Evolutionary conservation across 2,888 invertebrate genomes (phyloP).

Genomic region (Papilio elwesi): DNA sequence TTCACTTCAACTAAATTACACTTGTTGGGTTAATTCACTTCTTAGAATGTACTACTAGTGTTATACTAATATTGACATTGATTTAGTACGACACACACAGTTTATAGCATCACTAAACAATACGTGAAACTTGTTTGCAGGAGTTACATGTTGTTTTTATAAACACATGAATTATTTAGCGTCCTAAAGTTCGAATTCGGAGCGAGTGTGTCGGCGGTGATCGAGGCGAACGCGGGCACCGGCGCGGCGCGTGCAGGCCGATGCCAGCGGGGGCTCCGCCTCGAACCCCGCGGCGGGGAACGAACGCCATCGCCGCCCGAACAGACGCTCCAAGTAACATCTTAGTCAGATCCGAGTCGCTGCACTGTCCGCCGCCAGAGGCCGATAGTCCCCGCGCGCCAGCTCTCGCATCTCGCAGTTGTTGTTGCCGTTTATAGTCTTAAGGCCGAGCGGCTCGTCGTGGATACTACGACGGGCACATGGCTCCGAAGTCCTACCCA

Average conservation of each 20-base stretch:
- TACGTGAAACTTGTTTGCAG: constrained; percentile 57
- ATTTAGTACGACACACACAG: constrained; percentile 48
- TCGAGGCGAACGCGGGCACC: constrained; percentile 74
- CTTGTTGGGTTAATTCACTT: constrained; percentile 55
- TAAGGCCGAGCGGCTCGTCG: constrained; percentile 83
- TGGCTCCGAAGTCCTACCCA: constrained; percentile 79
- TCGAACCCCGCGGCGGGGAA: constrained; percentile 76
- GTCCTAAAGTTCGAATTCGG: constrained; percentile 78
- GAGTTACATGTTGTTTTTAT: not conserved
- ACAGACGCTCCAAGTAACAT: constrained; percentile 89
- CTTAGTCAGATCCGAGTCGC: constrained; percentile 89
- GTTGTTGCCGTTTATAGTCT: constrained; percentile 89
- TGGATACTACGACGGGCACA: constrained; percentile 72
- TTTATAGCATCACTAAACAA: constrained; percentile 56
- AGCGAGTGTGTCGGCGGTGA: constrained; percentile 79
- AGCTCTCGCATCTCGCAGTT: constrained; percentile 92
- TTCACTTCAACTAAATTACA: constrained; percentile 61
- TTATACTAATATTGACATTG: constrained; percentile 53
- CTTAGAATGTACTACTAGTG: constrained; percentile 42
- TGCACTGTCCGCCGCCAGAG: constrained; percentile 79
- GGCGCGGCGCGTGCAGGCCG: constrained; percentile 54
- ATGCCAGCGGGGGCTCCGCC: constrained; percentile 64
- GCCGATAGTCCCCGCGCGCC: constrained; percentile 81
- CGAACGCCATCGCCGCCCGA: constrained; percentile 85
- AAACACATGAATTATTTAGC: constrained; percentile 37